Conservation (phyloP, 2,888 invertebrate species). For the Diadegma fenestrale region DNA sequence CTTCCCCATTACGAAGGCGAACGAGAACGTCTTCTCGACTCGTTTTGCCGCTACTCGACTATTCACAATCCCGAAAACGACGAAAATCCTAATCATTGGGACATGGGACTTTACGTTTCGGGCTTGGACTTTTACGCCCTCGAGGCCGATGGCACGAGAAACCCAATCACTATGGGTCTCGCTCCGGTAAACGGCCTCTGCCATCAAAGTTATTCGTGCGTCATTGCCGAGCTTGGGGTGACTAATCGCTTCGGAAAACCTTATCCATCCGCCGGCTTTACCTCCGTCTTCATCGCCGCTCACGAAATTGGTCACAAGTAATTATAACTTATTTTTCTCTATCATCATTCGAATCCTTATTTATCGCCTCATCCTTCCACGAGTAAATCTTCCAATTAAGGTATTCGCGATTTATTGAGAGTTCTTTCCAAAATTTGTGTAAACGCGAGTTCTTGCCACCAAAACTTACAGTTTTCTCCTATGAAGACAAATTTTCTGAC, state of each 20-base stretch:
- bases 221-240: constrained; percentile 92
- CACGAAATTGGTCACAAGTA: constrained; percentile 95
- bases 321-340: constrained; percentile 77
- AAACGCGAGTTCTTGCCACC: no score
- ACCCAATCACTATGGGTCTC: constrained; percentile 92
- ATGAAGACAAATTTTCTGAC: no score
- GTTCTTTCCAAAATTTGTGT: no score
- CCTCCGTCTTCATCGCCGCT: constrained; percentile 92
- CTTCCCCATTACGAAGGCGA: constrained; percentile 89
- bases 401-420: no score
- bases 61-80: constrained; percentile 89
- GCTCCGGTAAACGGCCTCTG: constrained; percentile 93
- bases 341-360: background rate
- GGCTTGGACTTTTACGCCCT: constrained; percentile 92
- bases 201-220: constrained; percentile 90
- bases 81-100: constrained; percentile 91
- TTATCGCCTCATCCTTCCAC: background rate
- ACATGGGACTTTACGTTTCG: constrained; percentile 91
- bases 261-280: constrained; percentile 94
- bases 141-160: constrained; percentile 89
- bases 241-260: constrained; percentile 91
- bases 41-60: constrained; percentile 91
- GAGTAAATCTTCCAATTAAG: background rate
- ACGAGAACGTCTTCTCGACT: constrained; percentile 89
- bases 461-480: no score